Evolutionary conservation across 2,888 invertebrate genomes (phyloP).

Genomic region (Oscheius myriophilus): DNA sequence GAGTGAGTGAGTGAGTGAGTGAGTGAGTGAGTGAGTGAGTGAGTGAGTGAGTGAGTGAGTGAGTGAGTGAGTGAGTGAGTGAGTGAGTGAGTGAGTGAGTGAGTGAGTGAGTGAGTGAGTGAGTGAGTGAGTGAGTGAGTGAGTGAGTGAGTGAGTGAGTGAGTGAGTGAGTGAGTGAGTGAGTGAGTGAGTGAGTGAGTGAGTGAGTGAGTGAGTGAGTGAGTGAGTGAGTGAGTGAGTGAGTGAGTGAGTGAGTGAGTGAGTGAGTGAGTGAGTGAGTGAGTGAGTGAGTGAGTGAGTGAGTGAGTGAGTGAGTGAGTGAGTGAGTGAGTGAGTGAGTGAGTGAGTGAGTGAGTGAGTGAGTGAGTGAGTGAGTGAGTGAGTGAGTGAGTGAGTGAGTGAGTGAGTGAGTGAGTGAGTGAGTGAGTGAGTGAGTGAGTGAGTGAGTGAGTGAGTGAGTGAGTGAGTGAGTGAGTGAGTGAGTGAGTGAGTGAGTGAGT

Average conservation of each 20-base stretch:
- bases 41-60: constrained; percentile 32
- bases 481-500: too few species aligned
- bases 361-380: constrained; percentile 63
- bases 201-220: constrained; percentile 67
- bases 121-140: constrained; percentile 35
- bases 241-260: too few species aligned
- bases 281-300: constrained; percentile 67
- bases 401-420: too few species aligned
- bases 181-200: too few species aligned
- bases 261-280: too few species aligned
- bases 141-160: constrained; percentile 61
- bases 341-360: constrained; percentile 19
- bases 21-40: too few species aligned
- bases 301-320: neutral
- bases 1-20: too few species aligned
- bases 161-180: too few species aligned
- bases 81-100: neutral
- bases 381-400: neutral
- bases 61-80: constrained; percentile 62
- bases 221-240: neutral
- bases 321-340: too few species aligned
- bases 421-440: constrained; percentile 34
- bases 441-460: constrained; percentile 62
- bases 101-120: too few species aligned
- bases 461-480: neutral